These are phyloP conservation scores for Cassiopea andromeda DNA, from an alignment of 30 jellyfish, hydroid and myxozoan genomes.

Conservation along the genomic window DNA sequence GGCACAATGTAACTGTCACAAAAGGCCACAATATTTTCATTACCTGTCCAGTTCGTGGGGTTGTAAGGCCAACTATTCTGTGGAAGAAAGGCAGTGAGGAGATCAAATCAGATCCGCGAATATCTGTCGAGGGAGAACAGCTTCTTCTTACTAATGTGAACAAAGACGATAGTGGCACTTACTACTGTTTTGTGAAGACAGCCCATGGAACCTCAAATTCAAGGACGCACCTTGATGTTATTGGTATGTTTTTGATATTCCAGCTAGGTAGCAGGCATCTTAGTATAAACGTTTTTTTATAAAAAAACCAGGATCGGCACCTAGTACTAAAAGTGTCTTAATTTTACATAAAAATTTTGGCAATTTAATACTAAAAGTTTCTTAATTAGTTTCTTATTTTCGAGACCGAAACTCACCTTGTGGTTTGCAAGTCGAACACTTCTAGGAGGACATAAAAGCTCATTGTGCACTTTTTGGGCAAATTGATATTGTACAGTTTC, in stretches of 20 bases:
- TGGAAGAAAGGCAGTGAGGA: conserved; percentile 69
- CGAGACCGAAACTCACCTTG: no score
- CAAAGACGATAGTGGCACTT: conserved; percentile 55
- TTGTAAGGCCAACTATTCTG: conserved; percentile 60
- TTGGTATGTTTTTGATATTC: conserved; percentile 43
- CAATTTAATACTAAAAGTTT: no score
- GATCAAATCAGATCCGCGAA: conserved; percentile 30
- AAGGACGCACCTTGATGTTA: conserved; percentile 69
- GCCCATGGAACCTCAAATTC: conserved; percentile 68
- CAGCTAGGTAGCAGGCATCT: neutral
- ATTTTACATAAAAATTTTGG: no score
- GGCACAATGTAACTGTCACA: conserved; percentile 60
- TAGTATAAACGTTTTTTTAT: no score
- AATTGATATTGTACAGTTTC: no score
- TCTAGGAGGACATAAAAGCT: no score
- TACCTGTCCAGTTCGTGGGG: conserved; percentile 79
- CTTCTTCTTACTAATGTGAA: conserved; percentile 50
- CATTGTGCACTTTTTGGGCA: no score
- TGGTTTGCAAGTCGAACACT: no score
- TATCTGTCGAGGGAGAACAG: conserved; percentile 62
- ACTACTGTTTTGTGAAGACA: conserved; percentile 70
- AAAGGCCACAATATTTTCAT: conserved; percentile 60
- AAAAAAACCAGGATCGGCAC: no score
- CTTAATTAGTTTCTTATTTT: no score
- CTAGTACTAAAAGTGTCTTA: no score